Evolutionary conservation across 1,140 invertebrate species (phyloP), one percentile per base, ranked within the genome.

Genomic region (Zaprionus inermis): DNA sequence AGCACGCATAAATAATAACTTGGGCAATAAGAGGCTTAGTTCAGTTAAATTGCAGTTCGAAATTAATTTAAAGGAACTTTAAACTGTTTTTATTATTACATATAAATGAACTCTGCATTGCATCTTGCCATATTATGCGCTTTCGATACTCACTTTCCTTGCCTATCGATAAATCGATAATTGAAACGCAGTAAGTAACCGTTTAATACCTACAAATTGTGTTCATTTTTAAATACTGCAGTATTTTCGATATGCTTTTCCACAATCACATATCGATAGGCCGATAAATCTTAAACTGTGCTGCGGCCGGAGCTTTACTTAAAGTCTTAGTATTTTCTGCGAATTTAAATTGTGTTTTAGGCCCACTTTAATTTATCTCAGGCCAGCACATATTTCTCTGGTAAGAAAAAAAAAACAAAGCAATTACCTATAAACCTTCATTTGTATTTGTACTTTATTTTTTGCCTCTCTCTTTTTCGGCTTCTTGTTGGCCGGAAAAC

Each of bases 341-440:
- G 12, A 18, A 18, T 49, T 49, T 20, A 49, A 22, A 11, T 49
- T 34, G 10, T 12, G 20, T 38, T 57, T 22, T 61, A 51, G 59
- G 22, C 5, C 46, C n/a, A 51, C 24, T 51, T 61, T 16, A 60
- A 60, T 49, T 28, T 60, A 32, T 49, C 41, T 32, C 20, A 18
- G 36, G 20, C 20, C 28, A 41, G 24, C 44, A 34, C 12, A n/a
- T 51, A 51, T 12, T 51, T 1, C 59, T 51, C 28, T 32, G 5
- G 36, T 12, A 44, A 24, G 14, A 44, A 58, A 60, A 64, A 11
- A 52, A 55, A 58, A 72, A 70, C 59, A 75, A 70, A 70, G 72
- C 67, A 75, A 75, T 75, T 75, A 75, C 72, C 72, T 64, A 75
- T 71, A 63, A 76, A 54, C 60, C 66, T 76, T 80, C 60, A 67